These are phyloP conservation scores for Henicopernis longicauda DNA, from an alignment of 2,113 vertebrate genomes.

Conservation along the genomic window DNA sequence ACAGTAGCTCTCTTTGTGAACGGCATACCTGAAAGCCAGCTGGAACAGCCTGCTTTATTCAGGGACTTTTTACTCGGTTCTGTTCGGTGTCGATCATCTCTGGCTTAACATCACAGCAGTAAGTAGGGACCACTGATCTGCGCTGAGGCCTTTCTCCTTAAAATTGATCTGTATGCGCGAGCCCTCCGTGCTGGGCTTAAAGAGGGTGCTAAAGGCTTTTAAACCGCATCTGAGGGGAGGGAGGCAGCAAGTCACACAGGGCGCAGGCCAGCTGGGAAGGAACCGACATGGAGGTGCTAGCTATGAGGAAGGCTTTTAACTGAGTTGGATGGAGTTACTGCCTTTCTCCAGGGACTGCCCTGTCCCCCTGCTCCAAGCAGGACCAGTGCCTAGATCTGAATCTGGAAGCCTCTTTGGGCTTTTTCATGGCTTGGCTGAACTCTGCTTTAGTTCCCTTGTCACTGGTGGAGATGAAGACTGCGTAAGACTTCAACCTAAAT, in stretches of 20 bases:
- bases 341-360: neutral
- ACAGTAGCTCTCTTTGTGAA: neutral
- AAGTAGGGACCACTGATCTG: neutral
- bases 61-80: fast-evolving
- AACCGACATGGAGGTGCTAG: fast-evolving
- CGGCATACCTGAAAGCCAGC: neutral
- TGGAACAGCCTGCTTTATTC: neutral
- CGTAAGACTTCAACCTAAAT: neutral
- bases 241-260: neutral
- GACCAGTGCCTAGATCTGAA: neutral
- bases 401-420: neutral
- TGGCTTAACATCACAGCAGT: neutral
- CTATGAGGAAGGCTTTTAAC: neutral
- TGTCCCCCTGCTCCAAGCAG: neutral
- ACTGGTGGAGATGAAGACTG: neutral
- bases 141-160: neutral
- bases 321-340: neutral
- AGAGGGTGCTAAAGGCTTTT: neutral
- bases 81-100: neutral
- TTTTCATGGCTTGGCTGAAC: neutral
- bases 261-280: neutral
- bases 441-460: neutral
- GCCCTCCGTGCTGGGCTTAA: neutral
- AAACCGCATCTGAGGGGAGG: neutral
- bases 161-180: neutral